These are phyloP conservation scores for Toxonevra muliebris DNA, from an alignment of 2,888 invertebrate species.

Conservation along the genomic window DNA sequence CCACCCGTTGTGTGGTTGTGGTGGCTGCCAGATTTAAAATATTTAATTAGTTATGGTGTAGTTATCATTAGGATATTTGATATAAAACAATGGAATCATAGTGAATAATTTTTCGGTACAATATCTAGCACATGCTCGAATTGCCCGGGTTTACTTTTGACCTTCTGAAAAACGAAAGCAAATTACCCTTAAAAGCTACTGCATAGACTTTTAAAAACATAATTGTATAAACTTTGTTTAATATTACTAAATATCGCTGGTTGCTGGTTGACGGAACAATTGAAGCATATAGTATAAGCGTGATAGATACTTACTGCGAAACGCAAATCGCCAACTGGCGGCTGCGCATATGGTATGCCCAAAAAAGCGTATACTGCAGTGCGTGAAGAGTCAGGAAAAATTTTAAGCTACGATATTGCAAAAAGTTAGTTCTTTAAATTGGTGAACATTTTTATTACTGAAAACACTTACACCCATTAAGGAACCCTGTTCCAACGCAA, in stretches of 20 bases:
- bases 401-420: constrained; percentile 68
- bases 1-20: constrained; percentile 73
- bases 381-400: constrained; percentile 72
- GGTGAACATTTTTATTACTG: background rate
- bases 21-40: constrained; percentile 67
- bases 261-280: background rate
- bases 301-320: constrained; percentile 71
- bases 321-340: constrained; percentile 77
- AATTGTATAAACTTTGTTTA: too few relatives aligned
- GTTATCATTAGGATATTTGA: too few relatives aligned
- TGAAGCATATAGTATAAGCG: too few relatives aligned
- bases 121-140: too few relatives aligned
- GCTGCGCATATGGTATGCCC: constrained; percentile 83
- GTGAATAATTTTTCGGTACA: too few relatives aligned
- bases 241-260: too few relatives aligned
- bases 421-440: background rate
- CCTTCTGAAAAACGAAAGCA: too few relatives aligned
- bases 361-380: constrained; percentile 75
- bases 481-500: constrained; percentile 51
- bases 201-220: too few relatives aligned
- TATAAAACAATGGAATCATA: too few relatives aligned
- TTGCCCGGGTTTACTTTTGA: too few relatives aligned
- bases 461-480: constrained; percentile 46
- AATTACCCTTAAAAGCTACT: too few relatives aligned
- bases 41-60: background rate